Base-by-base conservation (phyloP, 2,113 vertebrate genomes). In the Psittacara wagleri region DNA sequence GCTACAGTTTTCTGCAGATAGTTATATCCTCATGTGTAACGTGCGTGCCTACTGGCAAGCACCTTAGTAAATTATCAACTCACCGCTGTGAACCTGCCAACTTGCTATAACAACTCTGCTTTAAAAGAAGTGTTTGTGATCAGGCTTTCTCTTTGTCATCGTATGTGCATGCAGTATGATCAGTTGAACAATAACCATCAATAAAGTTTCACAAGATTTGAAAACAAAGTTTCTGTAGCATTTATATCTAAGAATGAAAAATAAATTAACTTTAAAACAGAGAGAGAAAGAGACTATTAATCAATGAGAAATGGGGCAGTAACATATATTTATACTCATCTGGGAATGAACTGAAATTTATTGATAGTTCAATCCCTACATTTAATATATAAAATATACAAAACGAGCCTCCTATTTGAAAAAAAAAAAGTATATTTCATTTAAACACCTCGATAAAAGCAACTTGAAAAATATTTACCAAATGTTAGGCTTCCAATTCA, bases 141-240 rank as follows among this genome's bases (percentile, higher is more conserved):
- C 98, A 98, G 98, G 98, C 98, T 98, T 99, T 98, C 98, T 98
- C 98, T 98, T 98, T 98, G 98, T 99, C 99, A 99, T 99, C 98
- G 98, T 99, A 98, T 98, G 98, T 99, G 99, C 99, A 99, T 99
- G 99, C 98, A 98, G 97, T 99, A 99, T 99, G 98, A 99, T 98
- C 98, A 98, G 98, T 99, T 98, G 98, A 99, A 98, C 98, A 98
- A 98, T 98, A 99, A 99, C 98, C 99, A 99, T 99, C 98, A 99
- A 99, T 99, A 99, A 99, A 99, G 98, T 99, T 98, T 99, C 98
- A 98, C 98, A 98, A 99, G 96, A 99, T 98, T 98, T 98, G 97
- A 98, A 98, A 98, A 97, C 95, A 10, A 96, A 97, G 98, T 98
- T 98, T 98, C 97, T 94, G 98, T 98, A 97, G 96, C 96, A 84